Evolutionary conservation across 2,797 vertebrate genomes (phyloP).

Genomic region (Trachurus trachurus): DNA sequence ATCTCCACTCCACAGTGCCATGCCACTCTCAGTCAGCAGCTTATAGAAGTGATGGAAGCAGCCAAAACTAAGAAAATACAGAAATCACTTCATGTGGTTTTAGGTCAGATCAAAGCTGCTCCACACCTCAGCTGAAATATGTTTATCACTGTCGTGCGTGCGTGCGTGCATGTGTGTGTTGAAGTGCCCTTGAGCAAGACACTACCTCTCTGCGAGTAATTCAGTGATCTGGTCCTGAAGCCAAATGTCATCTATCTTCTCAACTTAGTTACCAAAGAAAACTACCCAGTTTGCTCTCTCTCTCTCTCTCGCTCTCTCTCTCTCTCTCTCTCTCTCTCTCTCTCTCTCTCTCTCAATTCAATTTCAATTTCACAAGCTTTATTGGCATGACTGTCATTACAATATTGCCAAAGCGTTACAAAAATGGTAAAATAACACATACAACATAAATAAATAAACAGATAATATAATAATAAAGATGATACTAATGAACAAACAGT

Average conservation of each 20-base stretch:
- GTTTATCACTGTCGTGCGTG: neutral
- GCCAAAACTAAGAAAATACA: slow-evolving; percentile 30
- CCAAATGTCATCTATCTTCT: neutral
- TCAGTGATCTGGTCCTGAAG: neutral
- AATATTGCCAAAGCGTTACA: too few relatives aligned
- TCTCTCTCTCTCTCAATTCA: too few relatives aligned
- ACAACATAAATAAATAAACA: too few relatives aligned
- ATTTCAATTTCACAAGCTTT: too few relatives aligned
- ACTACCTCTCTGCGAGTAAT: neutral
- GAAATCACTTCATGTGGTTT: slow-evolving; percentile 48
- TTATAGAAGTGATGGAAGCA: slow-evolving; percentile 44
- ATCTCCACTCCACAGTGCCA: slow-evolving; percentile 69
- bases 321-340: too few relatives aligned
- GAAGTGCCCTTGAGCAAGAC: slow-evolving; percentile 6
- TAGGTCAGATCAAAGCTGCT: slow-evolving; percentile 32
- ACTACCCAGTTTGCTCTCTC: neutral
- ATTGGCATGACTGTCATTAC: too few relatives aligned
- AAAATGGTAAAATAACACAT: too few relatives aligned
- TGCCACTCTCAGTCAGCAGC: slow-evolving; percentile 59
- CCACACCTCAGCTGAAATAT: slow-evolving; percentile 14
- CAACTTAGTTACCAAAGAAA: neutral
- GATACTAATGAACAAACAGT: too few relatives aligned
- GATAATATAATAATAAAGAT: too few relatives aligned
- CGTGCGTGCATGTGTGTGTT: neutral
- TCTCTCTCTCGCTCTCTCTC: too few relatives aligned